Base-by-base conservation (phyloP, 2,797 vertebrate species). In the Etheostoma perlongum region DNA sequence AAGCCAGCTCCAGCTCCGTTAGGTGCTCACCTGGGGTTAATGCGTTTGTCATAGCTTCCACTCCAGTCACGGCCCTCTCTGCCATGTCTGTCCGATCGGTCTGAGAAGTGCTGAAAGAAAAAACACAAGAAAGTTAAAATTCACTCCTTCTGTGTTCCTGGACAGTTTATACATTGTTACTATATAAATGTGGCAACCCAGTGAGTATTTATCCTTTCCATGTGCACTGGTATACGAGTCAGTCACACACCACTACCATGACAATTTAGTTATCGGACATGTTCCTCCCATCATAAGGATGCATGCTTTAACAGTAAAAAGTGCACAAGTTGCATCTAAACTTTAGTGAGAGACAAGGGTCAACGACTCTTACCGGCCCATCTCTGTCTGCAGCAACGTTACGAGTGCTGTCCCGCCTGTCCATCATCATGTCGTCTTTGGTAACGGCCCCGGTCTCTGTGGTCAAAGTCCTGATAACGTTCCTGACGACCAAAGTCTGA, bases 401-500 rank as follows among this genome's bases (percentile, higher is more conserved):
- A 67, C 98, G 95, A 0, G 94, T 49, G 30, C 92, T 90, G 15
- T 97, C 97, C 67, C 97, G 95, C 89, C 98, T 96, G 91, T 97
- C 97, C 18, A 93, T 58, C 25, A 92, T 79, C 19, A 87, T 63
- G 33, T 97, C 96, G 0, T 98, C 97, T 74, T 74, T 96, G 96
- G 93, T 96, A 98, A n/a, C 97, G 95, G 48, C 96, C 90, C 0
- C 97, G 95, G 9, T 98, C 97, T 48, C 97, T 79, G 88, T 97
- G 97, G 87, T 97, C 96, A 0, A 99, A 96, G 86, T 98, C 96
- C 0, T 99, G 97, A 90, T 97, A 99, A 40, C 97, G 96, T 0
- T 98, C 97, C 2, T 94, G 96, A 1, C 97, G 95, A 5, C 93
- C 84, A 0, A 97, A 96, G 67, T 99, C 97, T 0, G 96, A 95